Conservation (phyloP, 37 sponge, comb jelly and placozoan genomes). For the Mnemiopsis leidyi region DNA sequence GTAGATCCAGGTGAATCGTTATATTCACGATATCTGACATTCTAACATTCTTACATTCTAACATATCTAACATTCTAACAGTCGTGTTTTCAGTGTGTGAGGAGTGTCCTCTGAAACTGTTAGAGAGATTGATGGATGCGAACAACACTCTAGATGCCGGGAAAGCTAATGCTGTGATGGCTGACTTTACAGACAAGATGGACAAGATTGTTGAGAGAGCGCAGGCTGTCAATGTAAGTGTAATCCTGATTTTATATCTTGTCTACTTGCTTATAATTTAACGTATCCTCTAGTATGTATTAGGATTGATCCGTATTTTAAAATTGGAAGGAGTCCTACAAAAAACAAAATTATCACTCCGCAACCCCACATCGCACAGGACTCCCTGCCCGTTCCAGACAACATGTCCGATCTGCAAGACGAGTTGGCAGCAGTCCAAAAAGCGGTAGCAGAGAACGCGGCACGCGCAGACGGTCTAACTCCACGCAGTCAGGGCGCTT, state of each 20-base stretch:
- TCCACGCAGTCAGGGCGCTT: background rate
- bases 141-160: background rate
- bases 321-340: no score
- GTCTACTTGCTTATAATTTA: no score
- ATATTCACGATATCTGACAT: no score
- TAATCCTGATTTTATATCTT: no score
- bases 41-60: no score
- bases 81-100: constrained; percentile 58
- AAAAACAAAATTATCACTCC: no score
- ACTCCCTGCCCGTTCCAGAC: background rate
- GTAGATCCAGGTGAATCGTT: no score
- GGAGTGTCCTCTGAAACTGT: background rate
- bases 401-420: background rate
- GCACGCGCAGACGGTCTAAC: background rate
- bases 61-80: no score
- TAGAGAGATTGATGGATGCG: background rate
- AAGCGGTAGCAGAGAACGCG: background rate
- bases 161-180: background rate
- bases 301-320: no score
- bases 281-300: no score
- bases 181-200: background rate
- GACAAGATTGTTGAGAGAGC: background rate
- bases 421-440: background rate
- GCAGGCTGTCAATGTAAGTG: background rate
- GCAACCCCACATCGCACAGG: no score